Conservation (phyloP, 2,113 vertebrate genomes). For the Vireo altiloquus region DNA sequence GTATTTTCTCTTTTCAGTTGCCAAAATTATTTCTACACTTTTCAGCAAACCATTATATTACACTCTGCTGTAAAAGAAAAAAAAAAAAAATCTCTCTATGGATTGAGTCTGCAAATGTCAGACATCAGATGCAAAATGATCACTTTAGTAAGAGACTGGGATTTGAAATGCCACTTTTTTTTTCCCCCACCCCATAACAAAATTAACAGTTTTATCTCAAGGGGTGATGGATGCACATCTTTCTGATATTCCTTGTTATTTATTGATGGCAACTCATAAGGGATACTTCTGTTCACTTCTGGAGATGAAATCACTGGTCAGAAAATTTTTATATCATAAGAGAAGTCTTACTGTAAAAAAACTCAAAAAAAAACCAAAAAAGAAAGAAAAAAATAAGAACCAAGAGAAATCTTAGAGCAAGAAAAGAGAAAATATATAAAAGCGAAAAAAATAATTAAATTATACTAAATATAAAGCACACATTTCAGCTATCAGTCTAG, state of each 20-base stretch:
- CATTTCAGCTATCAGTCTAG: neutral
- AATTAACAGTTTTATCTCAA: neutral
- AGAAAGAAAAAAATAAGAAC: neutral
- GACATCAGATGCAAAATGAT: neutral
- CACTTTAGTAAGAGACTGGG: neutral
- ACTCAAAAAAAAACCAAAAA: neutral
- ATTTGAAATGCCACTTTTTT: neutral
- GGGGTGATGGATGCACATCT: neutral
- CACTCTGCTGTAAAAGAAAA: neutral
- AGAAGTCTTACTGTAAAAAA: neutral
- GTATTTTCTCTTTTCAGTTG: neutral
- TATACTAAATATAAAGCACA: neutral
- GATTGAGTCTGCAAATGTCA: neutral
- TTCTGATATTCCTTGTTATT: neutral
- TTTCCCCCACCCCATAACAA: neutral
- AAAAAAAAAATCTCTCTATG: neutral
- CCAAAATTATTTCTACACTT: neutral
- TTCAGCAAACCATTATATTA: neutral
- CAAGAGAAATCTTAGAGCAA: neutral
- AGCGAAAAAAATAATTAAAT: fast-evolving
- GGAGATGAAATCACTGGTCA: neutral
- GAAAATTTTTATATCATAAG: neutral
- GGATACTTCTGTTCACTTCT: neutral
- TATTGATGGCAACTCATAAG: neutral
- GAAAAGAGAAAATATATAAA: neutral